Evolutionary conservation across 53 echinoderm and acorn worm species (phyloP).

Genomic region (Holothuria scabra): DNA sequence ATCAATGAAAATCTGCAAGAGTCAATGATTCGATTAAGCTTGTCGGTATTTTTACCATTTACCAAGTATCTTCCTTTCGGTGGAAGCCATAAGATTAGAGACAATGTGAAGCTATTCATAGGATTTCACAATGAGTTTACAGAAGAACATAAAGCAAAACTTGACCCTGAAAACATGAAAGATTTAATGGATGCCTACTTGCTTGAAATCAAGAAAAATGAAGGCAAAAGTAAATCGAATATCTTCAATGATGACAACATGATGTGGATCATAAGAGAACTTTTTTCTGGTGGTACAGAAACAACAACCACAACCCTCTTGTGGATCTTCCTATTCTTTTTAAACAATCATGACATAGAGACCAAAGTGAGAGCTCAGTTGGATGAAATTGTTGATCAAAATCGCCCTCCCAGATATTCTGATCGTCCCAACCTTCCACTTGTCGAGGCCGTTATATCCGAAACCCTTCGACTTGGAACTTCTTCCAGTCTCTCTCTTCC

Average conservation of each 20-base stretch:
- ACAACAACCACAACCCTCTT: slow-evolving; percentile 26
- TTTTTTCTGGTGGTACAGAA: slow-evolving; percentile 36
- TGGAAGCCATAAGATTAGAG: not conserved
- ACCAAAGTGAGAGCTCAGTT: not conserved
- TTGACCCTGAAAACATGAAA: no score
- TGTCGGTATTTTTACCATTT: slow-evolving; percentile 25
- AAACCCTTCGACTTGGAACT: slow-evolving; percentile 27
- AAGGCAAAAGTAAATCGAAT: not conserved
- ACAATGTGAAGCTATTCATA: not conserved
- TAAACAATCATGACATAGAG: slow-evolving; percentile 17
- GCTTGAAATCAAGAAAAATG: not conserved
- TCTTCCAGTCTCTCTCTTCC: not conserved
- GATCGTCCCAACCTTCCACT: slow-evolving; percentile 15
- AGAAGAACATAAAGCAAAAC: not conserved
- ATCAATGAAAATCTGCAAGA: not conserved
- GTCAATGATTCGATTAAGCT: not conserved
- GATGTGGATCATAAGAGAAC: slow-evolving; percentile 32
- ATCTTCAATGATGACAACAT: slow-evolving; percentile 34
- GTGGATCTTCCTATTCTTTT: slow-evolving; percentile 4
- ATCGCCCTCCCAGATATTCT: slow-evolving; percentile 9
- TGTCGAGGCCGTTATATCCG: slow-evolving; percentile 24
- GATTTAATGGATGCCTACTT: slow-evolving; percentile 21
- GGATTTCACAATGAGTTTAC: not conserved
- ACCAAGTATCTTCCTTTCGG: slow-evolving; percentile 33
- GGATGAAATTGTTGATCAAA: slow-evolving; percentile 19